These are phyloP conservation scores for Artibeus jamaicensis DNA, from an alignment of 2,797 vertebrate genomes.

Conservation along the genomic window DNA sequence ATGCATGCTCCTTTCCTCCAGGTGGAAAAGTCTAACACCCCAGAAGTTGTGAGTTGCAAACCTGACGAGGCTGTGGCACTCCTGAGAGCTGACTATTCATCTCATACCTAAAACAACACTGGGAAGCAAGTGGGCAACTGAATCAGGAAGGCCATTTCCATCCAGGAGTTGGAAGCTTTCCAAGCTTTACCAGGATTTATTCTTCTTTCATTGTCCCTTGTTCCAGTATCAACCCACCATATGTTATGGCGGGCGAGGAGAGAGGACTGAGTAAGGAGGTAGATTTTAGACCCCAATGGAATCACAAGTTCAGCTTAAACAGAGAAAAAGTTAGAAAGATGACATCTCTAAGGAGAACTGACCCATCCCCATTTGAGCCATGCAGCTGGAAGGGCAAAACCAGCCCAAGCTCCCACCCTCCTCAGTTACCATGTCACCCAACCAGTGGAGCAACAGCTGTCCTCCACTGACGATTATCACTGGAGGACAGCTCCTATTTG, in stretches of 20 bases:
- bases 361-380: background rate
- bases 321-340: background rate
- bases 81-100: background rate
- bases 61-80: background rate
- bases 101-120: background rate
- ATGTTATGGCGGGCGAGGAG: too few species aligned
- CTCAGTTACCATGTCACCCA: background rate
- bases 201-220: background rate
- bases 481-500: background rate
- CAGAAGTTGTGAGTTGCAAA: background rate
- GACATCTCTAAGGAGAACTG: background rate
- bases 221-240: background rate
- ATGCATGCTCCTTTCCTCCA: background rate
- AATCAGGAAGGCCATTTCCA: background rate
- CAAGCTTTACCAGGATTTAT: background rate
- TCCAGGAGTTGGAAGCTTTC: background rate
- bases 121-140: background rate
- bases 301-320: background rate
- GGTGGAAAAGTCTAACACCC: background rate
- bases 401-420: background rate
- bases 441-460: background rate
- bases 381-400: background rate
- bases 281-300: background rate
- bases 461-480: background rate
- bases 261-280: background rate